phyloP scores from a whole-genome alignment of 2,888 invertebrate genomes.

The Ypsolopha sequella region DNA sequence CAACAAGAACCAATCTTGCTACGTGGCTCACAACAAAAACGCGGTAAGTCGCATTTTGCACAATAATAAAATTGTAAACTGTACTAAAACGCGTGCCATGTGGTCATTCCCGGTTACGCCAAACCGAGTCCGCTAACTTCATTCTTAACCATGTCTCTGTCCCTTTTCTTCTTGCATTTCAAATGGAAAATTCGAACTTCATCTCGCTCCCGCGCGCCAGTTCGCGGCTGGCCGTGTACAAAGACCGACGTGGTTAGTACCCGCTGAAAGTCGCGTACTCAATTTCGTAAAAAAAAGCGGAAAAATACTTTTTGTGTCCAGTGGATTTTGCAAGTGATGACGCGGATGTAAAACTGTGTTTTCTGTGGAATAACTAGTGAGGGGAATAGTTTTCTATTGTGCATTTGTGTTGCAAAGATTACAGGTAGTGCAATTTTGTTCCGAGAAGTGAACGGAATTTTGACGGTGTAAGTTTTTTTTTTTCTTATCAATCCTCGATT shows the following conservation, averaged over 20 bases:
- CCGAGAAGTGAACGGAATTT: conserved; percentile 37
- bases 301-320: conserved; percentile 26
- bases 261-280: conserved; percentile 27
- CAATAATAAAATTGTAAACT: conserved; percentile 27
- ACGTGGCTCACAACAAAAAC: conserved; percentile 56
- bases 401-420: conserved; percentile 47
- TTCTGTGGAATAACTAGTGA: conserved; percentile 9
- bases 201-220: conserved; percentile 45
- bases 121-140: conserved; percentile 41
- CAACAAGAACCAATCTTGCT: conserved; percentile 26
- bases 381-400: conserved; percentile 14
- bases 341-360: conserved; percentile 9
- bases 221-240: conserved; percentile 25
- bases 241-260: conserved; percentile 21
- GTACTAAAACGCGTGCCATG: conserved; percentile 55
- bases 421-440: conserved; percentile 26
- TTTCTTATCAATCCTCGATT: conserved; percentile 27
- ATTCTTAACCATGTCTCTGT: conserved; percentile 20
- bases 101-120: conserved; percentile 54
- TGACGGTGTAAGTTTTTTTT: conserved; percentile 34
- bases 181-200: conserved; percentile 34
- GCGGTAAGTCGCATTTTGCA: conserved; percentile 54
- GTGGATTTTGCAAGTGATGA: conserved; percentile 12
- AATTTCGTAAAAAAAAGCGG: conserved; percentile 56
- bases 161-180: conserved; percentile 12